These are phyloP conservation scores for Gari tellinella DNA, from an alignment of 2,888 invertebrate genomes.

Conservation along the genomic window DNA sequence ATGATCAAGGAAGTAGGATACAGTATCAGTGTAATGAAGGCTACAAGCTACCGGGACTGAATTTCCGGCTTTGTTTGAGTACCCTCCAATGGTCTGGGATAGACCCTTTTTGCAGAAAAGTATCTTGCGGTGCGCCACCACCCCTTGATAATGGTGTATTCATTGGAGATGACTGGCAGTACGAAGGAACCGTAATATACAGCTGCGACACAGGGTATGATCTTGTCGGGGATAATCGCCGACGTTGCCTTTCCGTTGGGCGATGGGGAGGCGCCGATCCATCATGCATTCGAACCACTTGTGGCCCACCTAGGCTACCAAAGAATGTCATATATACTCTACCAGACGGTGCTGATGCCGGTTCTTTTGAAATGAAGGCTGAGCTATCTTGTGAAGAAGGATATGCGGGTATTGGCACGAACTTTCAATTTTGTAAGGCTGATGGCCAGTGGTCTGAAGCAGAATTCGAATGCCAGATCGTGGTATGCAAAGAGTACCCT, in stretches of 20 bases:
- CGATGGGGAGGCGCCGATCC: slow-evolving; percentile 65
- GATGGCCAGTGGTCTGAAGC: slow-evolving; percentile 80
- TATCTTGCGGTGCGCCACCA: slow-evolving; percentile 60
- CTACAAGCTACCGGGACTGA: slow-evolving; percentile 65
- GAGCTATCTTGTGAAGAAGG: slow-evolving; percentile 60
- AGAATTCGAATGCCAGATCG: slow-evolving; percentile 73
- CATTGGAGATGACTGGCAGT: slow-evolving; percentile 45
- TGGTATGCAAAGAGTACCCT: slow-evolving; percentile 67
- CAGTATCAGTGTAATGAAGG: slow-evolving; percentile 72
- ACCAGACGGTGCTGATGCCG: slow-evolving; percentile 37
- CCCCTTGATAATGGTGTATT: slow-evolving; percentile 52
- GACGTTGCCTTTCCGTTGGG: slow-evolving; percentile 69
- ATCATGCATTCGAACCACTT: slow-evolving; percentile 57
- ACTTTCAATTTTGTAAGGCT: slow-evolving; percentile 68
- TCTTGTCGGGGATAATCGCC: slow-evolving; percentile 55
- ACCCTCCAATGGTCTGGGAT: slow-evolving; percentile 69
- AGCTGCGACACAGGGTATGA: slow-evolving; percentile 71
- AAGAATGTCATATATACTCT: slow-evolving; percentile 39
- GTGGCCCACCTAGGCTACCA: slow-evolving; percentile 48
- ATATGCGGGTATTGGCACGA: slow-evolving; percentile 54
- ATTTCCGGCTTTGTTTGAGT: slow-evolving; percentile 66
- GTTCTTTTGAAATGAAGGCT: slow-evolving; percentile 47
- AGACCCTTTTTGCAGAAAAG: slow-evolving; percentile 64
- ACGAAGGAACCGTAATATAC: slow-evolving; percentile 66
- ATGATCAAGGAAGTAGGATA: slow-evolving; percentile 52